phyloP scores from a whole-genome alignment of 1,140 invertebrate species.

The Bathynomus jamesi region DNA sequence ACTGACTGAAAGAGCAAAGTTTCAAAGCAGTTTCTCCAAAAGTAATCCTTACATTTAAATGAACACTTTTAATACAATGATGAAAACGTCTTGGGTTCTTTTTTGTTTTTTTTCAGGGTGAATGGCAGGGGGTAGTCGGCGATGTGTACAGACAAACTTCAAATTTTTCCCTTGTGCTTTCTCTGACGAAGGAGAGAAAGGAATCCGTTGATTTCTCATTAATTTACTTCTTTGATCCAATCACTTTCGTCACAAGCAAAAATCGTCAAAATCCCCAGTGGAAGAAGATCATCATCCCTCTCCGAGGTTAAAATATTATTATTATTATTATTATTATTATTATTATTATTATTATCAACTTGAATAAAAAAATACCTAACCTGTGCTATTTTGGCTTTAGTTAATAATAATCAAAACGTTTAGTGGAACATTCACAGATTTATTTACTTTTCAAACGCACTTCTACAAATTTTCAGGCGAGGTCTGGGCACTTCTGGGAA shows the following conservation, averaged over 20 bases:
- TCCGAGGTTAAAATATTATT: slow-evolving; percentile 3
- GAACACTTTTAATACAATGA: not conserved
- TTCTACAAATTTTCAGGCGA: too few relatives aligned
- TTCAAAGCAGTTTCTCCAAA: not conserved
- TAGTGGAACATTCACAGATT: too few relatives aligned
- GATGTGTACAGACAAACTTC: not conserved
- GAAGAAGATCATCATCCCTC: slow-evolving; percentile 11
- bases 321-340: not conserved
- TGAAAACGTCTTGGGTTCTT: too few relatives aligned
- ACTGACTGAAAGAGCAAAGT: not conserved
- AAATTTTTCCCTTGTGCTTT: slow-evolving; percentile 14
- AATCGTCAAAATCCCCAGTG: slow-evolving; percentile 8
- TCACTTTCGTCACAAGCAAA: slow-evolving; percentile 12
- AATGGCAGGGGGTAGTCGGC: slow-evolving; percentile 11
- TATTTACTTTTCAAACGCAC: too few relatives aligned
- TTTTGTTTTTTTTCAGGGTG: too few relatives aligned
- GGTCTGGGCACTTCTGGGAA: too few relatives aligned
- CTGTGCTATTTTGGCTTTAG: too few relatives aligned
- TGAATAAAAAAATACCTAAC: too few relatives aligned
- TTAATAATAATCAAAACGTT: too few relatives aligned
- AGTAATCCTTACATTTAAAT: not conserved
- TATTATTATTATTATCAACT: too few relatives aligned
- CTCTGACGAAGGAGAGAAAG: slow-evolving; percentile 4
- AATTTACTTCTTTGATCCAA: slow-evolving; percentile 11
- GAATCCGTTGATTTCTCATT: not conserved